Base-by-base conservation (phyloP, 2,113 vertebrate species). In the Mastomys natalensis region DNA sequence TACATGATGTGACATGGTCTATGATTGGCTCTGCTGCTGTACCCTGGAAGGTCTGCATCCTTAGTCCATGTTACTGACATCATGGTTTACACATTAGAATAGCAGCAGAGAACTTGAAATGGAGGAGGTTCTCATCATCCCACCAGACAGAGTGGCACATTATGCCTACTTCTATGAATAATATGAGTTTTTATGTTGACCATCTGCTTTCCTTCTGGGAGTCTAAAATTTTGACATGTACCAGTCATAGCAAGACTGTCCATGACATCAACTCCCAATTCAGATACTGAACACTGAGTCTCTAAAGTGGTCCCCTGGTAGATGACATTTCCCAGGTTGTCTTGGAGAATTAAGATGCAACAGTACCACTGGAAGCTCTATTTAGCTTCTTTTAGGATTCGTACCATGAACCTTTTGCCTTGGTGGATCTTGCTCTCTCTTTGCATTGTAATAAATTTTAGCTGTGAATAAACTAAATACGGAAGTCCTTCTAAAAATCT, bases 141-240 rank as follows among this genome's bases (percentile, higher is more conserved):
- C 45, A 51, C 26, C 9, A 53, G 12, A 34, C 19, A 26, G 89
- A 93, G 2, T 0, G 8, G 37, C 29, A 73, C 80, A 55, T 34
- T 45, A 13, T 88, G 16, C 68, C 80, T 45, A 77, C 66, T 70
- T 87, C 40, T 53, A 55, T 40, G 19, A 72, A 86, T 40, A 19
- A 68, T 24, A 8, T 26, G 68, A 31, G 55, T 19, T 85, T 70
- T 90, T 76, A 55, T 58, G 45, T 7, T 37, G 8, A 89, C 45
- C 43, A 60, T 76, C 37, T 82, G 78, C n/a, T 93, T 89, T 93
- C 91, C 73, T 84, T 78, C 34, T n/a, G 53, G 55, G 21, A 92
- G 76, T 92, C 68, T 94, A 37, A 77, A 91, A 82, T 81, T 70
- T 81, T 89, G 90, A 13, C 70, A 21, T 53, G 22, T 81, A 72